Evolutionary conservation across 2,797 vertebrate species (phyloP).

Genomic region (Phrynocephalus forsythii): DNA sequence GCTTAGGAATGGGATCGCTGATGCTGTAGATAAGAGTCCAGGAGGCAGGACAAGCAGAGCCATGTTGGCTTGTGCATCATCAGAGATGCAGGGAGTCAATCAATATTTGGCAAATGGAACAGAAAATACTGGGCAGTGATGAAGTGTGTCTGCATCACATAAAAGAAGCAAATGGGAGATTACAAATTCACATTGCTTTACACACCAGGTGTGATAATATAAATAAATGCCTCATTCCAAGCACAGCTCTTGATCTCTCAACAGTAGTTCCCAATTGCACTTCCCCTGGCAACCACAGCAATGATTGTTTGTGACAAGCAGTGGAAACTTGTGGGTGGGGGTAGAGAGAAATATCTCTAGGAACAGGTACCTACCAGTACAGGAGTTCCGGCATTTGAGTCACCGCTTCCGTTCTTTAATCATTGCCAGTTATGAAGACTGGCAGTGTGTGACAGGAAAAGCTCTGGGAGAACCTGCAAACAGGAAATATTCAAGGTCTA

Average conservation of each 20-base stretch:
- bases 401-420: background rate
- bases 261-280: background rate
- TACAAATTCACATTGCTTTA: background rate
- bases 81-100: slow-evolving; percentile 12
- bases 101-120: slow-evolving; percentile 3
- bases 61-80: background rate
- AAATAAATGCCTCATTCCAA: slow-evolving; percentile 20
- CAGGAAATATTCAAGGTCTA: background rate
- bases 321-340: background rate
- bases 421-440: background rate
- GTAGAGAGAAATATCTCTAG: background rate
- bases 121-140: background rate
- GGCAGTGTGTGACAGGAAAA: background rate
- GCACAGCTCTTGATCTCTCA: background rate
- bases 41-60: slow-evolving; percentile 26
- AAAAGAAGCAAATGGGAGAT: slow-evolving; percentile 16
- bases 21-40: background rate
- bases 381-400: background rate
- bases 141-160: background rate
- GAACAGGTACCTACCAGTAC: background rate
- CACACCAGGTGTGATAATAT: background rate
- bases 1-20: slow-evolving; percentile 11
- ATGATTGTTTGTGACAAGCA: background rate
- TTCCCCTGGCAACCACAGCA: background rate
- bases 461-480: background rate